Evolutionary conservation across 2,797 vertebrate genomes (phyloP).

Genomic region (Pampus argenteus): DNA sequence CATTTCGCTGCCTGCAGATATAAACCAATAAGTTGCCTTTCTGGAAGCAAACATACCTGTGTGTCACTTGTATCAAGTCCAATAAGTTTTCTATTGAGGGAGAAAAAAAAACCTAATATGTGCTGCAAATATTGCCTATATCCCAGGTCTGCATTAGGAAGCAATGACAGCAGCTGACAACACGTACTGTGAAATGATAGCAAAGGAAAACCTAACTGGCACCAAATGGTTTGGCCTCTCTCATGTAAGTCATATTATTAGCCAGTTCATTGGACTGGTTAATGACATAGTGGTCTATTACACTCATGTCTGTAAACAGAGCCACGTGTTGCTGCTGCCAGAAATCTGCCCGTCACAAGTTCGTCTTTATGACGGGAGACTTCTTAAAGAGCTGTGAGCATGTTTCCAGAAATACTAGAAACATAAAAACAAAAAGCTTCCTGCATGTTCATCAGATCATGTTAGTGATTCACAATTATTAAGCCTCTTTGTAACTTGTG

Average conservation of each 20-base stretch:
- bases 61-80: slow-evolving; percentile 31
- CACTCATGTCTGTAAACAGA: slow-evolving; percentile 81
- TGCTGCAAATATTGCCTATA: slow-evolving; percentile 40
- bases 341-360: slow-evolving; percentile 73
- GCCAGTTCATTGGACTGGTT: slow-evolving; percentile 81
- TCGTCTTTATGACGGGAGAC: slow-evolving; percentile 41
- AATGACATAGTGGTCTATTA: slow-evolving; percentile 82
- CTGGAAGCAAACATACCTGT: slow-evolving; percentile 7
- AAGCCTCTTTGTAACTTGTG: not conserved
- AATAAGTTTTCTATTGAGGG: slow-evolving; percentile 18
- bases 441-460: not conserved
- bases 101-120: slow-evolving; percentile 33
- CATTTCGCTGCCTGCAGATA: not conserved
- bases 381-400: slow-evolving; percentile 20
- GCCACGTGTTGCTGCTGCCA: slow-evolving; percentile 65
- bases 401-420: not conserved
- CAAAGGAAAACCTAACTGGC: slow-evolving; percentile 41
- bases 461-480: not conserved
- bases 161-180: slow-evolving; percentile 47
- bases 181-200: slow-evolving; percentile 62
- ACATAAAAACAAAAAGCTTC: not conserved
- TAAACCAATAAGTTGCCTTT: not conserved
- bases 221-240: slow-evolving; percentile 62
- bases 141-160: slow-evolving; percentile 27
- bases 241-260: slow-evolving; percentile 83